phyloP scores from a whole-genome alignment of 2,797 vertebrate species.

The Gouania willdenowi region DNA sequence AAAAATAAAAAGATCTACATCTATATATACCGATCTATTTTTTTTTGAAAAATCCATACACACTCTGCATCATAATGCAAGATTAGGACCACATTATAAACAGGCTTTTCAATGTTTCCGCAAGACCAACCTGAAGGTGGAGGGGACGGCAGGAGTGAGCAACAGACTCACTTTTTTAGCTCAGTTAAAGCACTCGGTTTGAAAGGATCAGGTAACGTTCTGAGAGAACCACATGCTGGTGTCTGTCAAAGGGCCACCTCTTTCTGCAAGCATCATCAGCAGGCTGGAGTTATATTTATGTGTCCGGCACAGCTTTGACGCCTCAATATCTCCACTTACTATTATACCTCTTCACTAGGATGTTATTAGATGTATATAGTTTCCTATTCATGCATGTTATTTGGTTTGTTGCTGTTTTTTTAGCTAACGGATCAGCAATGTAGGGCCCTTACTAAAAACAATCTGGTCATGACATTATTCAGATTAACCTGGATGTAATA shows the following conservation, averaged over 20 bases:
- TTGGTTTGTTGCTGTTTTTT: not conserved
- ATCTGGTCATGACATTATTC: conserved; percentile 23
- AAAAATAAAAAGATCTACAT: conserved; percentile 9
- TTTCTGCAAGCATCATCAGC: conserved; percentile 86
- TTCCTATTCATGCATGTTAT: not conserved
- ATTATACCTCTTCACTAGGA: conserved; percentile 4
- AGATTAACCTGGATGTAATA: conserved; percentile 26
- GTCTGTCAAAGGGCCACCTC: conserved; percentile 90
- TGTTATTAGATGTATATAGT: not conserved
- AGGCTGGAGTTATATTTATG: conserved; percentile 75
- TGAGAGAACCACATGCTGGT: conserved; percentile 83
- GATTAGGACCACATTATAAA: conserved; percentile 7
- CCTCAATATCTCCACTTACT: conserved; percentile 39
- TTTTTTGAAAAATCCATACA: conserved; percentile 4
- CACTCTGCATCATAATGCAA: conserved; percentile 5
- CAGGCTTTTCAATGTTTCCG: conserved; percentile 45
- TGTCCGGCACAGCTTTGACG: conserved; percentile 61
- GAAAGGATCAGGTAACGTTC: conserved; percentile 85
- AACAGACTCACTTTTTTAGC: conserved; percentile 75
- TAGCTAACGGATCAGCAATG: too few relatives aligned
- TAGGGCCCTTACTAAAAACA: too few relatives aligned
- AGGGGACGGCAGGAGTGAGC: conserved; percentile 75
- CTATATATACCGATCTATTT: not conserved
- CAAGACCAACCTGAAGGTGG: conserved; percentile 74
- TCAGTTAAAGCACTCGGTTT: conserved; percentile 77